These are phyloP conservation scores for Ganaspis sp. DNA, from an alignment of 1,140 invertebrate species.

Conservation along the genomic window DNA sequence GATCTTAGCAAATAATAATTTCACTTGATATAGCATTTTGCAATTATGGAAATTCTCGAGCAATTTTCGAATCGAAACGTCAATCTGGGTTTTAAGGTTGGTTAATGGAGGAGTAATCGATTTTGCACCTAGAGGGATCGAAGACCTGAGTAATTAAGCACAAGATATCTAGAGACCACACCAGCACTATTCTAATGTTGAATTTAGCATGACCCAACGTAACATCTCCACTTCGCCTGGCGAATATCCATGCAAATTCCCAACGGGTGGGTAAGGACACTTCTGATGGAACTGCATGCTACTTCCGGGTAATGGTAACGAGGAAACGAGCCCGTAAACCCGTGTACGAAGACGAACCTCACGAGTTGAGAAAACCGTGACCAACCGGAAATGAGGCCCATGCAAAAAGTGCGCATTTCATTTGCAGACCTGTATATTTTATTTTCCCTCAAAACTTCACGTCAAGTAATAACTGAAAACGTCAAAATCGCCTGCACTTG, in stretches of 20 bases:
- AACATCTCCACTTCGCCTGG: conserved; percentile 59
- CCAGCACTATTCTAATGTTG: conserved; percentile 55
- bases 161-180: background rate
- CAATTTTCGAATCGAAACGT: background rate
- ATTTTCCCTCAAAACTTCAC: background rate
- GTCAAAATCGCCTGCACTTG: too few species aligned
- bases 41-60: too few species aligned
- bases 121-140: background rate
- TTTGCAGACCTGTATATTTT: background rate
- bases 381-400: conserved; percentile 16
- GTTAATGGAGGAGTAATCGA: background rate
- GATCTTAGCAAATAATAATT: too few species aligned
- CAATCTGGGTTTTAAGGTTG: background rate
- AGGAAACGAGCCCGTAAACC: conserved; percentile 47
- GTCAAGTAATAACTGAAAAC: background rate
- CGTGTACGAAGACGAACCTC: conserved; percentile 46
- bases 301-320: conserved; percentile 31
- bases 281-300: conserved; percentile 46
- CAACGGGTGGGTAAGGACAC: conserved; percentile 53
- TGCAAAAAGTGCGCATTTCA: background rate
- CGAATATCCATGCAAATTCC: conserved; percentile 69
- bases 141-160: conserved; percentile 19
- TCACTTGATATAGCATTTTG: too few species aligned
- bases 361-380: conserved; percentile 20
- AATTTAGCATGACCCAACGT: conserved; percentile 50